phyloP scores from a whole-genome alignment of 2,113 vertebrate genomes.

The Semnopithecus entellus region DNA sequence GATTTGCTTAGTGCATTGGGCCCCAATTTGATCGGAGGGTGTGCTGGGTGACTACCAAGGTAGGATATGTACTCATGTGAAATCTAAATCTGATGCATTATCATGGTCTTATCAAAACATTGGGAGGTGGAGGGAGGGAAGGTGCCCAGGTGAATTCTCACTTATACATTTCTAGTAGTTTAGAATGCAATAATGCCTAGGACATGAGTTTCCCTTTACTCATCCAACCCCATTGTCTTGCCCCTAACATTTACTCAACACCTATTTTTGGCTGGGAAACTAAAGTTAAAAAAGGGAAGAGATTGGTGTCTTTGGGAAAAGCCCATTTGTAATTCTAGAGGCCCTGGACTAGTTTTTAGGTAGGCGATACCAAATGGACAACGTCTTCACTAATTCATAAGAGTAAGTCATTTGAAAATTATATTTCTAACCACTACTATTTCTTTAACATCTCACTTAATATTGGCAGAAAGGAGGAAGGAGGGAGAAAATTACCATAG shows the following conservation, averaged over 20 bases:
- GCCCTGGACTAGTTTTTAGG: not conserved
- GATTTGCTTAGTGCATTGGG: not conserved
- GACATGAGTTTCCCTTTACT: not conserved
- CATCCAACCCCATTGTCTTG: not conserved
- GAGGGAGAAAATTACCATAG: not conserved
- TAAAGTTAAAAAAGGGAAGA: not conserved
- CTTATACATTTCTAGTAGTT: not conserved
- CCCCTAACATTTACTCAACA: not conserved
- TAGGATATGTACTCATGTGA: not conserved
- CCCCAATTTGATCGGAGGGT: not conserved
- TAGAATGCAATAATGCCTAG: not conserved
- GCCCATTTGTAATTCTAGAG: not conserved
- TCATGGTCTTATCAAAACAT: not conserved
- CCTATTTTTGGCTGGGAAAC: not conserved
- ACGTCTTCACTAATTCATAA: not conserved
- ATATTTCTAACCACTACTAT: not conserved
- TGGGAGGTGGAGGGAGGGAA: not conserved
- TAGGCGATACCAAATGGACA: not conserved
- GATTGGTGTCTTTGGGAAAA: accelerated
- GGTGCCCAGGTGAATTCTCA: not conserved
- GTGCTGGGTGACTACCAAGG: not conserved
- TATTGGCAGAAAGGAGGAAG: not conserved
- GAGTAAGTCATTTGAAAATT: conserved; percentile 6
- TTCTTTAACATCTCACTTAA: not conserved
- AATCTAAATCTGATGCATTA: not conserved